Base-by-base conservation (phyloP, 2,113 vertebrate genomes). In the Columbina picui region DNA sequence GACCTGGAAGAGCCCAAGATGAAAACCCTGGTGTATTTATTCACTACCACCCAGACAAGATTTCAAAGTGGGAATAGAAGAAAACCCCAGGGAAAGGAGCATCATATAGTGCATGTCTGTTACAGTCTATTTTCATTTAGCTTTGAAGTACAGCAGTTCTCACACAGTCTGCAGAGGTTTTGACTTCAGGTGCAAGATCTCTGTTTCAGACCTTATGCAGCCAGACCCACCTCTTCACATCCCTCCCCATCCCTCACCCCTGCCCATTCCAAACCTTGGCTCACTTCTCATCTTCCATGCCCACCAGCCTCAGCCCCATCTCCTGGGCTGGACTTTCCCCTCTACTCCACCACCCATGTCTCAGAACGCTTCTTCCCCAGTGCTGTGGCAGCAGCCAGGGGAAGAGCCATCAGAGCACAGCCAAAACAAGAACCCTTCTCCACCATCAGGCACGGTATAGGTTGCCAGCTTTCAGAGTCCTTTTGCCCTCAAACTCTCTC, bases 321-420 rank as follows among this genome's bases (percentile, higher is more conserved):
- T 83, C 75, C 49, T 27, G 12, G 18, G 43, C 13, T 12, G 4
- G 53, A 55, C 75, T 55, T 67, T 0, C 43, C 41, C 50, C 34
- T 78, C n/a, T 7, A 21, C 20, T 64, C 39, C 30, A 60, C 68
- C 53, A 68, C 57, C 41, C 22, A 3, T 3, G 2, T 64, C 34
- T 75, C 6, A 2, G 32, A 55, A 26, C 53, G 8, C 26, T 75
- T 71, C 13, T 23, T 71, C 29, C 52, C 52, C 4, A 1, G 30
- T 32, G 8, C 56, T 38, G 16, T 3, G 1, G 57, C 53, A 74
- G n/a, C n/a, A 83, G 4, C 10, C 45, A 2, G 0, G 15, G 43
- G 18, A 21, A 84, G 4, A 23, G 8, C 27, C 74, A 77, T 19
- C 41, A 74, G 45, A 77, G n/a, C 59, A 74, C 27, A 87, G 36